Evolutionary conservation across 1,140 invertebrate species (phyloP).

Genomic region (Procambarus clarkii): DNA sequence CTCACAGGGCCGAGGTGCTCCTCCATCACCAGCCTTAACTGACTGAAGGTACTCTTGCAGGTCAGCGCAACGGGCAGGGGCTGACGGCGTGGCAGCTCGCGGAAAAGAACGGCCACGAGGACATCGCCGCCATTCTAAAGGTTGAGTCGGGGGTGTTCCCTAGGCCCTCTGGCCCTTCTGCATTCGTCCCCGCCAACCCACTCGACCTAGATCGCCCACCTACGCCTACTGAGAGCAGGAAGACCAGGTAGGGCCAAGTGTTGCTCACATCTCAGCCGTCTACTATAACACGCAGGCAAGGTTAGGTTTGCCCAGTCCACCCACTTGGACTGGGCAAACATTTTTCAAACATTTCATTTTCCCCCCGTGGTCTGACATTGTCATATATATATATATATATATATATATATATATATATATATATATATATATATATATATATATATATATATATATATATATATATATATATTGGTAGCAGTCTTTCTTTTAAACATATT

Average conservation of each 20-base stretch:
- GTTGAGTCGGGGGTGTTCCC: constrained; percentile 31
- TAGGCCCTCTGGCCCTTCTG: not conserved
- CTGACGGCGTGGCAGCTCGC: constrained; percentile 52
- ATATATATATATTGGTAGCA: too few relatives aligned
- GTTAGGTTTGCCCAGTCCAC: not conserved
- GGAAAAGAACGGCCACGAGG: constrained; percentile 49
- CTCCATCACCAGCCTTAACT: not conserved
- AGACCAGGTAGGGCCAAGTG: not conserved
- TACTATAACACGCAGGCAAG: too few relatives aligned
- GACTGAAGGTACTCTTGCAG: not conserved
- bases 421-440: too few relatives aligned
- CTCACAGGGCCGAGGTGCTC: too few relatives aligned
- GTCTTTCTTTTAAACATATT: too few relatives aligned
- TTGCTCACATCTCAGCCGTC: too few relatives aligned
- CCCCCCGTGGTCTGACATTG: too few relatives aligned
- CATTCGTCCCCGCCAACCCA: constrained; percentile 25
- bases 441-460: too few relatives aligned
- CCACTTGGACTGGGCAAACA: not conserved
- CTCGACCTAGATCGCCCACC: constrained; percentile 50
- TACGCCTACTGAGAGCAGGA: constrained; percentile 42
- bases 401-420: too few relatives aligned
- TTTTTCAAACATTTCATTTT: too few relatives aligned
- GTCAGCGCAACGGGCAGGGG: constrained; percentile 46
- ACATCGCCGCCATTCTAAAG: constrained; percentile 42
- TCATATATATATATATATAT: too few relatives aligned